These are phyloP conservation scores for Astropecten irregularis DNA, from an alignment of 53 echinoderm and acorn worm species.

Conservation along the genomic window DNA sequence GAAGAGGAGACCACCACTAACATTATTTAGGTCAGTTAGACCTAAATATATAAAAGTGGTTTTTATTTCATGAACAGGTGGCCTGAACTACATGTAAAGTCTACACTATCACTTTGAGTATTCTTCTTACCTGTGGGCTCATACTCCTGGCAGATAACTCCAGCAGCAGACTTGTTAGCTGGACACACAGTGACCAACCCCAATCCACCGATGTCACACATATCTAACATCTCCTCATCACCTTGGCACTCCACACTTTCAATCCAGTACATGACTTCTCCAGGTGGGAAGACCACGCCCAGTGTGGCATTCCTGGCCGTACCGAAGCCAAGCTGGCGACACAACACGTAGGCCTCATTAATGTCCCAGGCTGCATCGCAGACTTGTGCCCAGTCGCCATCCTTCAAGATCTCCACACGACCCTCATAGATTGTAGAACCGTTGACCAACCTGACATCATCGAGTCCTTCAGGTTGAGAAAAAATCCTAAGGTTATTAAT, in stretches of 20 bases:
- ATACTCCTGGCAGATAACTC: constrained; percentile 16
- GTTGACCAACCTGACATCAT: constrained; percentile 2
- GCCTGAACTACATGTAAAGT: too few relatives aligned
- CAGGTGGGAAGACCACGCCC: not conserved
- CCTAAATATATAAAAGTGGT: too few relatives aligned
- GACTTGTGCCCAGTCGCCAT: constrained; percentile 7
- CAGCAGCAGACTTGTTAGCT: not conserved
- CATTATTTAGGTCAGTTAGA: too few relatives aligned
- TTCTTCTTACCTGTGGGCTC: constrained; percentile 25
- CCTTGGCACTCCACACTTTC: constrained; percentile 21
- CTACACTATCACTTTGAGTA: too few relatives aligned
- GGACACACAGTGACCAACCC: not conserved
- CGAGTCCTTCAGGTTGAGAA: not conserved
- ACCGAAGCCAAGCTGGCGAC: constrained; percentile 30
- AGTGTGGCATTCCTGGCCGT: constrained; percentile 40
- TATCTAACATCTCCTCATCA: not conserved
- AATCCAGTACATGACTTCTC: constrained; percentile 9
- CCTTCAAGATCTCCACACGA: not conserved
- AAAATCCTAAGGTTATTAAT: too few relatives aligned
- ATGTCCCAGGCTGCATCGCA: constrained; percentile 26
- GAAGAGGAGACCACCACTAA: too few relatives aligned
- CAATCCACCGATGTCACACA: constrained; percentile 12
- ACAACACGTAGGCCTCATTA: constrained; percentile 29
- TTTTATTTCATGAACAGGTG: too few relatives aligned
- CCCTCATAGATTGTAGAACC: constrained; percentile 14